A percentile compares a stretch with the other conserved stretches of the same genome.
phyloP scores from a whole-genome alignment of 2,888 invertebrate species.

The Entomobrya multifasciata region DNA sequence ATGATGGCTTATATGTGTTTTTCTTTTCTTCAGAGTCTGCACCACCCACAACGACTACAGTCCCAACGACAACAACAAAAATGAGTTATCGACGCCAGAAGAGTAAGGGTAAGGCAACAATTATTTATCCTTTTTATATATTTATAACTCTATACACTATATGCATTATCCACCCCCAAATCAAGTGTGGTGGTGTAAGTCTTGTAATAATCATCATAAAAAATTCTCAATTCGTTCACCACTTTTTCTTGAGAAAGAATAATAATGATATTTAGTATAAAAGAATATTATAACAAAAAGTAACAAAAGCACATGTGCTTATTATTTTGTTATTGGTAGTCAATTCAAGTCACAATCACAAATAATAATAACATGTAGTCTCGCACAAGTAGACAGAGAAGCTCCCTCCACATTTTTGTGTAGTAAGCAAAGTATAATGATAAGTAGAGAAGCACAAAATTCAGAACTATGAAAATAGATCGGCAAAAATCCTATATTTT shows the following conservation, averaged over 20 bases:
- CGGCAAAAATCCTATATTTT: not conserved
- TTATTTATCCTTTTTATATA: conserved; percentile 2
- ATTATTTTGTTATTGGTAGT: not conserved
- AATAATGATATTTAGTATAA: conserved; percentile 9
- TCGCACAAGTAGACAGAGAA: no score
- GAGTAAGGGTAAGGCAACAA: conserved; percentile 71
- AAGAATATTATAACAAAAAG: not conserved
- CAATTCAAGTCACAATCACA: no score
- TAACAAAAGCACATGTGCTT: not conserved
- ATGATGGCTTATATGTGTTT: not conserved
- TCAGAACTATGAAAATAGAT: not conserved
- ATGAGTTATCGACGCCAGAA: conserved; percentile 81
- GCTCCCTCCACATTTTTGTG: not conserved
- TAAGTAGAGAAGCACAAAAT: not conserved
- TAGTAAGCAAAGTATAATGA: not conserved
- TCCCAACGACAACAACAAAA: conserved; percentile 87
- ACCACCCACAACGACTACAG: conserved; percentile 90
- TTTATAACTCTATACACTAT: no score
- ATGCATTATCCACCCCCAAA: not conserved
- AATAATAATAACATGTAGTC: not conserved
- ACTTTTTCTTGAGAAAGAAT: not conserved
- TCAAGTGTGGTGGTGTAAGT: not conserved
- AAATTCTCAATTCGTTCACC: conserved; percentile 52
- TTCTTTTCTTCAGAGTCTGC: conserved; percentile 85
- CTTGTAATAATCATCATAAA: conserved; percentile 35